Conservation (phyloP, 1,140 invertebrate genomes). For the Heterodera schachtii region DNA sequence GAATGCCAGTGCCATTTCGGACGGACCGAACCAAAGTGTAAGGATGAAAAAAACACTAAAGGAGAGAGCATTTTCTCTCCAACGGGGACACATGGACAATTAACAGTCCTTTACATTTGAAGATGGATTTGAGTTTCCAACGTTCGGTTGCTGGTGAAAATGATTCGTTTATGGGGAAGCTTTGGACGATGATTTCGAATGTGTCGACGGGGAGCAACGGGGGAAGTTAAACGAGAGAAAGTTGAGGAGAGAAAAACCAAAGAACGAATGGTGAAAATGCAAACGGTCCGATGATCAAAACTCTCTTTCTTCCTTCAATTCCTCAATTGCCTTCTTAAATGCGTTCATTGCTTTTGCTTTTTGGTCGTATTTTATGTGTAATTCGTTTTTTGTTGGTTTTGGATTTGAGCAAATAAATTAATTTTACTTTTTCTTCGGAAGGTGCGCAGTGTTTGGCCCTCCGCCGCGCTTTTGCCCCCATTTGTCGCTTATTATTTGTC, state of each 20-base stretch:
- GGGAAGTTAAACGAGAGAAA: not conserved
- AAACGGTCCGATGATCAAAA: not conserved
- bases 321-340: not conserved
- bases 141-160: not conserved
- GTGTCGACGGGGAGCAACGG: not conserved
- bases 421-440: not conserved
- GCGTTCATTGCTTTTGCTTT: not conserved
- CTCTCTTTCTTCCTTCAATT: not conserved
- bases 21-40: constrained; percentile 38
- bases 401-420: too few species aligned
- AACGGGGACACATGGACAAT: too few species aligned
- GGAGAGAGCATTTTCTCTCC: too few species aligned
- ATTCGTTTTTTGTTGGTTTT: not conserved
- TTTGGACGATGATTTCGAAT: constrained; percentile 2
- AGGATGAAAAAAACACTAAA: not conserved
- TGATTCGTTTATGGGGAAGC: constrained; percentile 3
- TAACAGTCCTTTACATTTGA: not conserved
- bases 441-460: not conserved
- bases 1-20: constrained; percentile 31
- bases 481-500: not conserved
- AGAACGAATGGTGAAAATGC: not conserved
- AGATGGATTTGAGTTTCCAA: constrained; percentile 16
- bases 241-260: not conserved
- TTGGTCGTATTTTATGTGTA: not conserved
- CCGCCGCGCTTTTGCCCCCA: not conserved